Evolutionary conservation across 2,113 vertebrate species (phyloP).

Genomic region (Meriones unguiculatus): DNA sequence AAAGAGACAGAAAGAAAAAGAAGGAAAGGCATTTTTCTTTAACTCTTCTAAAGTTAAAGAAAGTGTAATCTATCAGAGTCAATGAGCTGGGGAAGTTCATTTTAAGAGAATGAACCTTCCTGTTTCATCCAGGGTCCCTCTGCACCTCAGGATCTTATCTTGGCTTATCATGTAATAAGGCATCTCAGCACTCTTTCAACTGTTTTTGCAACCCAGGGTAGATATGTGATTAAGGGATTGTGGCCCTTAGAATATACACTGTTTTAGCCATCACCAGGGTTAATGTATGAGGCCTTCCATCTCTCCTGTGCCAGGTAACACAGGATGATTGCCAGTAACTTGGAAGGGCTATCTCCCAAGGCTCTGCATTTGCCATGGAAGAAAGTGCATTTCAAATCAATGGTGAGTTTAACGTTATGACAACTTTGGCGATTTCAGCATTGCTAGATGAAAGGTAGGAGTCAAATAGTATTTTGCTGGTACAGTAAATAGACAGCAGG

Average conservation of each 20-base stretch:
- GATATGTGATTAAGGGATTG: constrained; percentile 43
- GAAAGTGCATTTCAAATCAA: neutral
- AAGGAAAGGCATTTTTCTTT: constrained; percentile 51
- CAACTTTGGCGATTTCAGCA: neutral
- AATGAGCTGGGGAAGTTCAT: constrained; percentile 65
- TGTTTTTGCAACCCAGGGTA: constrained; percentile 1
- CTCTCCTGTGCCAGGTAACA: neutral
- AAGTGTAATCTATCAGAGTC: constrained; percentile 68
- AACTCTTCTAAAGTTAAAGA: constrained; percentile 5
- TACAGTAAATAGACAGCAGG: neutral
- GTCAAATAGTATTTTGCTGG: neutral
- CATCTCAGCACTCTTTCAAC: neutral
- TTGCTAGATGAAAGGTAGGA: neutral
- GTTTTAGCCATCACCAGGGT: neutral
- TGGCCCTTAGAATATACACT: constrained; percentile 18
- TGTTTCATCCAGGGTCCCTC: constrained; percentile 5
- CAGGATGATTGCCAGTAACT: neutral
- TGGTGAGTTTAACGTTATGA: constrained; percentile 5
- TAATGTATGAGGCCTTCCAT: neutral
- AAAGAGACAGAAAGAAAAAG: constrained; percentile 69
- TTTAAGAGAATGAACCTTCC: constrained; percentile 73
- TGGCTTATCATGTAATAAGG: neutral
- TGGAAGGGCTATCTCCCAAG: neutral
- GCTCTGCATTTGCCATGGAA: neutral
- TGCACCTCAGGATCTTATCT: constrained; percentile 54